Base-by-base conservation (phyloP, 2,113 vertebrate species). In the Xyliphius kryptos region DNA sequence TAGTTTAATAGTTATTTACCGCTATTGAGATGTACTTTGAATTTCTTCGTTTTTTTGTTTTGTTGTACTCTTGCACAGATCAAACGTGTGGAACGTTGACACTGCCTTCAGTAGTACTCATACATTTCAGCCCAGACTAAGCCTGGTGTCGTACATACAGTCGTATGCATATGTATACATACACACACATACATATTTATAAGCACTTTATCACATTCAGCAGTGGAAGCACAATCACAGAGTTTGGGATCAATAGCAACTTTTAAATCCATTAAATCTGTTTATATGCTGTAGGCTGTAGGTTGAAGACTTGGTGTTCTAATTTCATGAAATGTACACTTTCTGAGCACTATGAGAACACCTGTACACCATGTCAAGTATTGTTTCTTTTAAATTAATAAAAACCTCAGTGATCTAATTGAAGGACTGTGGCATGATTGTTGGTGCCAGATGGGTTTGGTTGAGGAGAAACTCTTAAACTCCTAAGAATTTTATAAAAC, bases 211-310 rank as follows among this genome's bases (percentile, higher is more conserved):
- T 59, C 63, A 41, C 44, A 53, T 21, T 60, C 38, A 17, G 61
- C 26, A 32, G 47, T n/a, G 44, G 65, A 58, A 73, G 66, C 66
- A 73, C 70, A 72, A 65, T 67, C 70, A 55, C 19, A 54, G 17
- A 19, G 11, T 67, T 67, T 54, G 48, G 40, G 44, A 59, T 53
- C 32, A 62, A 63, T 17, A 48, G 16, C 26, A 2, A 6, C 26
- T 32, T 6, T n/a, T n/a, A n/a, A 6, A 6, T 32, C 26, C 7
- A 6, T 32, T 32, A 32, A 32, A 32, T 3, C 26, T 32, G 26
- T 32, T 32, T 32, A 32, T 6, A 32, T 6, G 6, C 22, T 26
- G 22, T 3, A 26, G 6, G 26, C 26, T 32, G 26, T 6, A 32
- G 26, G 26, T 6, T 32, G 26, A 32, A 32, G 26, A 32, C 26